Evolutionary conservation across 2,797 vertebrate genomes (phyloP), one percentile per base, ranked within the genome.

Genomic region (Cephalopachus bancanus): DNA sequence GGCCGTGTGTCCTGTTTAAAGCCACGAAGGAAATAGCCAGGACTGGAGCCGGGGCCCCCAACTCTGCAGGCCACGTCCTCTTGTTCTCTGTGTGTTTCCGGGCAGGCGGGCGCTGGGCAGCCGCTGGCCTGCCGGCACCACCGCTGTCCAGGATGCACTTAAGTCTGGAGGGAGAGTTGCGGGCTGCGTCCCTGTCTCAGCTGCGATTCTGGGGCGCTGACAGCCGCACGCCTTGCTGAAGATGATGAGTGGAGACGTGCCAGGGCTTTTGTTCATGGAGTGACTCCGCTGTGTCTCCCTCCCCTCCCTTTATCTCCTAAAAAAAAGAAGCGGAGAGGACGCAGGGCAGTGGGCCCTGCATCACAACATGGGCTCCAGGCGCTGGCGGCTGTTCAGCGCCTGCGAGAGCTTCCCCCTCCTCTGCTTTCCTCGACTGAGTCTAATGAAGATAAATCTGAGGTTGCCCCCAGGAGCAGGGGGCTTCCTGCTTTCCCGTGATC

Each of bases 231-330:
- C 76, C 93, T 97, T 81, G 95, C 95, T 96, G 96, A 94, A 97
- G 96, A 93, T 24, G 92, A 96, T 86, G 95, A 97, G 83, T 85
- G 75, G 84, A 95, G 94, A 94, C 69, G 94, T 89, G 88, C 95
- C 57, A 62, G 87, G 75, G 96, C 98, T 98, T 98, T 98, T 98
- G 97, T 98, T 98, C 97, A 85, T 94, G 28, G 80, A 97, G 94
- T 94, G 92, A 57, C 83, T 96, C 83, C 97, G 92, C 89, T 97
- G 76, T 97, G 60, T 94, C 55, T 93, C 57, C 89, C 53, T 94
- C n/a, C 51, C 88, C 71, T 95, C 96, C 95, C 83, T 96, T 91
- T 89, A 93, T 74, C 89, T 17, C 83, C 59, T 95, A 95, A 5
- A 0, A 53, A 19, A 20, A 89, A 53, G 19, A 24, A 4, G 72